These are phyloP conservation scores for Halesus radiatus DNA, from an alignment of 1,140 invertebrate species.

Conservation along the genomic window DNA sequence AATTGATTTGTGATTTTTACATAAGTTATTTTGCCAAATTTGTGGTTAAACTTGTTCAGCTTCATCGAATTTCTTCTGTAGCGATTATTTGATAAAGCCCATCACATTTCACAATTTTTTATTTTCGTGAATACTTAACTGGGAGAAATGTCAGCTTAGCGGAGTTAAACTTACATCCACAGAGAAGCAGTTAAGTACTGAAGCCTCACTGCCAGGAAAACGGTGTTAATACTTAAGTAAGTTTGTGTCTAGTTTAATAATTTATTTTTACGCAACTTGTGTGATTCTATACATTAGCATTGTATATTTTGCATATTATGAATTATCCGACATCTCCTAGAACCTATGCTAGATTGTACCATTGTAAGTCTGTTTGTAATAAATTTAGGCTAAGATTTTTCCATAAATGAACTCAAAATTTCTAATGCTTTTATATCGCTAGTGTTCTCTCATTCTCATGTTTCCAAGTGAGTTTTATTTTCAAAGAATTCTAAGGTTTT, in stretches of 20 bases:
- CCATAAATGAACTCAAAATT: neutral
- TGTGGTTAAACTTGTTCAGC: neutral
- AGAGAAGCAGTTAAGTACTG: neutral
- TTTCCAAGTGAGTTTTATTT: too few relatives aligned
- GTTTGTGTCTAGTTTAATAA: constrained; percentile 1
- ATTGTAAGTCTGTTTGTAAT: constrained; percentile 4
- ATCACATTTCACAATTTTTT: neutral
- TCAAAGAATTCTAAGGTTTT: too few relatives aligned
- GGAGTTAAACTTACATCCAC: constrained; percentile 7
- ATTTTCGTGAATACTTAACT: constrained; percentile 9
- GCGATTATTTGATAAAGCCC: neutral
- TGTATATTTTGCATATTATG: neutral
- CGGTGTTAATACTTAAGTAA: constrained; percentile 18
- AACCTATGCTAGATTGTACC: constrained; percentile 6
- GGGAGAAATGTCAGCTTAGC: neutral
- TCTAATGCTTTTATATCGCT: neutral
- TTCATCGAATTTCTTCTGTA: neutral
- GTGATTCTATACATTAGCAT: neutral
- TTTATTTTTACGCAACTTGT: constrained; percentile 3
- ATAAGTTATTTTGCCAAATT: too few relatives aligned
- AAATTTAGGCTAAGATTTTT: constrained; percentile 15
- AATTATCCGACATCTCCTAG: neutral
- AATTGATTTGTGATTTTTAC: too few relatives aligned
- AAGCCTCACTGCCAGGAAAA: constrained; percentile 5
- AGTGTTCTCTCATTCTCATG: too few relatives aligned